phyloP scores from a whole-genome alignment of 2,797 vertebrate species.

The Ptychadena robeensis region DNA sequence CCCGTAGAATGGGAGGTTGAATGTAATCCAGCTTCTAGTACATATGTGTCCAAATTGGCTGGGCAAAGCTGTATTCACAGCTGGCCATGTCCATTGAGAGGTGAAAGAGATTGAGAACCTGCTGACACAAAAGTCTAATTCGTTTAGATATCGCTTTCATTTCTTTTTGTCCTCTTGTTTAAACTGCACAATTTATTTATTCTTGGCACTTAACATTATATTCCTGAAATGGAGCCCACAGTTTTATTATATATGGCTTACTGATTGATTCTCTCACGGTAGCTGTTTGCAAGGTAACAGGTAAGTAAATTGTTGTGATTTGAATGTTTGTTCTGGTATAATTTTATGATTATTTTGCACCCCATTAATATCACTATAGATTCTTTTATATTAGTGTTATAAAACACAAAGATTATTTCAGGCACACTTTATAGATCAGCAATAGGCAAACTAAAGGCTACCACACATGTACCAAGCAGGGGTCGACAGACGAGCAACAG shows the following conservation, averaged over 20 bases:
- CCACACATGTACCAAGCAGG: too few species aligned
- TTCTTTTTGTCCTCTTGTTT: slow-evolving; percentile 20
- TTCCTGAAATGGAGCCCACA: slow-evolving; percentile 3
- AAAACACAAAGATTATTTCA: too few species aligned
- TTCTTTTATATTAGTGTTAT: too few species aligned
- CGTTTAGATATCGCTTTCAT: slow-evolving; percentile 21
- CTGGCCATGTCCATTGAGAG: slow-evolving; percentile 31
- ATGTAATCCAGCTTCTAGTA: slow-evolving; percentile 30
- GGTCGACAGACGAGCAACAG: too few species aligned
- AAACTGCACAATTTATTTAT: background rate
- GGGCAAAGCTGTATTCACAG: slow-evolving; percentile 31
- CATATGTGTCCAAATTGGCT: slow-evolving; percentile 55
- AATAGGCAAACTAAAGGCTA: too few species aligned
- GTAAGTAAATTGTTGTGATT: too few species aligned
- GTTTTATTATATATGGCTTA: background rate
- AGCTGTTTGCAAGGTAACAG: background rate
- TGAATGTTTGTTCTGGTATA: background rate
- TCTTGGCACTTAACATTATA: background rate
- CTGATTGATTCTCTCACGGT: background rate
- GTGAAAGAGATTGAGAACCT: slow-evolving; percentile 26
- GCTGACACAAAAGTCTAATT: slow-evolving; percentile 43
- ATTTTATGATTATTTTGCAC: background rate
- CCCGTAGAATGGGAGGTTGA: slow-evolving; percentile 36
- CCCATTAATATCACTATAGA: too few species aligned
- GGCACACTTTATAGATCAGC: too few species aligned